Percentiles rank a stretch among this genome's conserved stretches.
Conservation (phyloP, 1,140 invertebrate genomes). For the Drosophila lacteicornis region DNA sequence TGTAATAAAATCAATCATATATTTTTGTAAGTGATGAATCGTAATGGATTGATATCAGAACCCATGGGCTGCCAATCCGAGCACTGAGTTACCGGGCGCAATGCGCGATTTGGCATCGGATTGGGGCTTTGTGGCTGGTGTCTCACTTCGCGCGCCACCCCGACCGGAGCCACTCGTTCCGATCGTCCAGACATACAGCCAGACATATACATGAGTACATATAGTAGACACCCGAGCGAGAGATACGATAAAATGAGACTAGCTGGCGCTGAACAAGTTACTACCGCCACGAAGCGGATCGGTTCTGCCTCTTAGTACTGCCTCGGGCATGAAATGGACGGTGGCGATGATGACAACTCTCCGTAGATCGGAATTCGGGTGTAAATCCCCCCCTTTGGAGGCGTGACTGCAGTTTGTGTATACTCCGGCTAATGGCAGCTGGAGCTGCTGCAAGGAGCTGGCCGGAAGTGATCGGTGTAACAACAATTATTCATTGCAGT, state of each 20-base stretch:
- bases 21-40: too few relatives aligned
- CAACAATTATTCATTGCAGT: neutral
- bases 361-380: slow-evolving; percentile 3
- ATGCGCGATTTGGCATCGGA: slow-evolving; percentile 9
- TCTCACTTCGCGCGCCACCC: slow-evolving; percentile 33
- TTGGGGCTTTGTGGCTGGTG: slow-evolving; percentile 9
- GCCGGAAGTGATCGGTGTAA: slow-evolving; percentile 6
- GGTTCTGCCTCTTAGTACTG: slow-evolving; percentile 42
- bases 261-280: slow-evolving; percentile 58
- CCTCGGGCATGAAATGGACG: slow-evolving; percentile 16
- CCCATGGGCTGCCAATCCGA: neutral
- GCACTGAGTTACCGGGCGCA: too few relatives aligned
- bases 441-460: neutral
- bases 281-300: slow-evolving; percentile 67
- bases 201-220: neutral
- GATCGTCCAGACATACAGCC: slow-evolving; percentile 14
- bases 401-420: slow-evolving; percentile 6
- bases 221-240: slow-evolving; percentile 6
- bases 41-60: slow-evolving; percentile 3
- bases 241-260: slow-evolving; percentile 39
- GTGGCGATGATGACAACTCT: slow-evolving; percentile 35
- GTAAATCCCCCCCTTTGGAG: neutral
- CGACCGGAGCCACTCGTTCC: neutral
- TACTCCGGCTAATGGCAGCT: neutral
- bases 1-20: neutral